Conservation (phyloP, 2,888 invertebrate species). For the Cheilosia soror region DNA sequence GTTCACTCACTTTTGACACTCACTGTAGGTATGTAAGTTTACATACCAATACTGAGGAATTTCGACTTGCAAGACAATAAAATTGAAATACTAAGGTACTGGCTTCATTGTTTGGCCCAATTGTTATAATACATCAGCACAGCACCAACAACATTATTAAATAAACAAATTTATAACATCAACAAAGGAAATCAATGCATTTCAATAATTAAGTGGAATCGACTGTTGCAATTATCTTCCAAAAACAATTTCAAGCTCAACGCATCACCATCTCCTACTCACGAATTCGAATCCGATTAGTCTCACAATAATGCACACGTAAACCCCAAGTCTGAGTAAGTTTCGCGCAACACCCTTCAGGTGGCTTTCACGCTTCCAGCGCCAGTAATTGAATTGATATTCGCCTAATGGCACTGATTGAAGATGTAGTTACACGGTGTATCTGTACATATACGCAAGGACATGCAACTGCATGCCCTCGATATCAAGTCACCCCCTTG, state of each 20-base stretch:
- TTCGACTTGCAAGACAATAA: too few species aligned
- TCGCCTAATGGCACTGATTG: constrained; percentile 55
- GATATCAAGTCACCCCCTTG: constrained; percentile 27
- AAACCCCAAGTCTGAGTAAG: neutral
- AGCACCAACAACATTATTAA: neutral
- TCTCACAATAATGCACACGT: constrained; percentile 14
- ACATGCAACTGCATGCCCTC: constrained; percentile 24
- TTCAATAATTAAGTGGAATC: neutral
- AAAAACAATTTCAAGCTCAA: neutral
- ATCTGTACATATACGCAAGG: constrained; percentile 22
- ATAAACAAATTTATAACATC: constrained; percentile 11
- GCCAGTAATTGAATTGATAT: constrained; percentile 64
- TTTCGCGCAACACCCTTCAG: constrained; percentile 15
- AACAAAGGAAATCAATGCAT: neutral
- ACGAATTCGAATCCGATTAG: constrained; percentile 43
- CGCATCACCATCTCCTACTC: neutral
- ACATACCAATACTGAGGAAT: too few species aligned
- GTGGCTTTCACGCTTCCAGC: constrained; percentile 29
- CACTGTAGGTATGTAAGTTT: too few species aligned
- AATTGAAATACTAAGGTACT: too few species aligned
- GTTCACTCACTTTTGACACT: too few species aligned
- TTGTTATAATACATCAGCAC: too few species aligned
- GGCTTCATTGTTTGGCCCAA: too few species aligned
- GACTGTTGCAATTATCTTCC: neutral
- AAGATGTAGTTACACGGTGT: constrained; percentile 38